A percentile compares a stretch with the other conserved stretches of the same genome.
Evolutionary conservation across 1,140 invertebrate genomes (phyloP).

Genomic region (Coptotermes formosanus): DNA sequence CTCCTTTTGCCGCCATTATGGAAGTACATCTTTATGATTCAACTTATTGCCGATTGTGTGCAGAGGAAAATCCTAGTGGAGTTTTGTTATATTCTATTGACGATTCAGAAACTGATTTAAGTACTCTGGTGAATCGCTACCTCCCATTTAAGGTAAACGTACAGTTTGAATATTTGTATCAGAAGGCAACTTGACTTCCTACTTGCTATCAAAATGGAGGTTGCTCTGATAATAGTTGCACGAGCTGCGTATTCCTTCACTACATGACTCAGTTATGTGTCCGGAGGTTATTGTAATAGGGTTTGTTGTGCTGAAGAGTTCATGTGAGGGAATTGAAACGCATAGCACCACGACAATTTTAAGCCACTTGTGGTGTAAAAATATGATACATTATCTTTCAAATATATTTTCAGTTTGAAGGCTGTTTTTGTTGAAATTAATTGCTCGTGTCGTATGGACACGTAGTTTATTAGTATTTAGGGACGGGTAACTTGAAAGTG

Average conservation of each 20-base stretch:
- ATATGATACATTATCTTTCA: not conserved
- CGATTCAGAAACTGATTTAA: constrained; percentile 59
- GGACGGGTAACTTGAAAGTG: too few relatives aligned
- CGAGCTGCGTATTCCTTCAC: constrained; percentile 38
- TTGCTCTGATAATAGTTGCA: constrained; percentile 46
- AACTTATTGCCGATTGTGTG: constrained; percentile 69
- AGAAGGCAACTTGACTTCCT: constrained; percentile 64
- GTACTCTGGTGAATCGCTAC: constrained; percentile 65
- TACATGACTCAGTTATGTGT: constrained; percentile 46
- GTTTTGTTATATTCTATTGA: constrained; percentile 58
- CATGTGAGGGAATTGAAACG: not conserved
- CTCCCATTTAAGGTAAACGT: constrained; percentile 65
- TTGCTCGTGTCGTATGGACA: too few relatives aligned
- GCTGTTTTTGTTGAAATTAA: not conserved
- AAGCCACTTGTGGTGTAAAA: not conserved
- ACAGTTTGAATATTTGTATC: constrained; percentile 43
- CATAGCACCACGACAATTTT: not conserved
- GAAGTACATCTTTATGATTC: constrained; percentile 59
- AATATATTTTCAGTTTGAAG: not conserved
- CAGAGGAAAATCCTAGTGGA: constrained; percentile 66
- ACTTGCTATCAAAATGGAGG: constrained; percentile 42
- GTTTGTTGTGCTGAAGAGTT: constrained; percentile 20
- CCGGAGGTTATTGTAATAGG: not conserved
- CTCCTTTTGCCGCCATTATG: constrained; percentile 38
- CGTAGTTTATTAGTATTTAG: too few relatives aligned